Base-by-base conservation (phyloP, 1,140 invertebrate species). In the Trichomalopsis sarcophagae region DNA sequence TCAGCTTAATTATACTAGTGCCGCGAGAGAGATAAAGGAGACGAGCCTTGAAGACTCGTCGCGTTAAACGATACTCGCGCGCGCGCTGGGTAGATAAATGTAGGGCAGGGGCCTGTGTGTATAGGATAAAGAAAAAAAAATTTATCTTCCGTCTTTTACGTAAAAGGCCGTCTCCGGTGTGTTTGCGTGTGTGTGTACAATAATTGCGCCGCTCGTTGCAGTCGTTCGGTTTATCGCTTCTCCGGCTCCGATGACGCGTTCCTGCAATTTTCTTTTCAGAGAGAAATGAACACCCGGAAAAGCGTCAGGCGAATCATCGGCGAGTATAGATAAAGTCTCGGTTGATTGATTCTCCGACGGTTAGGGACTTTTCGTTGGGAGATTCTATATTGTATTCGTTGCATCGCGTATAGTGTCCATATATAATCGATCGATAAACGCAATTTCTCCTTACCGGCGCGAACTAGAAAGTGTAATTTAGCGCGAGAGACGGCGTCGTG, bases 11-110 rank as follows among this genome's bases (percentile, higher is more conserved):
- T 27, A 27, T 27, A 27, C 9, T 33, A 27, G 68, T 27, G 13
- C 13, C 23, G 7, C 23, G 7, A 71, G 10, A 71, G 68, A 71
- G 68, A 71, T 71, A 71, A 33, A 27, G 68, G 30, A 71, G 68
- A 71, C 23, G 68, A 71, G 11, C 74, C 74, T 76, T 76, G 74
- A 76, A 76, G 74, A 50, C 68, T 13, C 33, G 73, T 75, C 73
- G 73, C 73, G 9, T 62, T 62, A 62, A 62, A n/a, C 21, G 55
- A 27, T 1, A 27, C 27, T 62, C 55, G 55, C 21, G 0, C 4
- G 2, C 55, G 55, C 4, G 2, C 55, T 21, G 55, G 55, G 55
- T 62, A 74, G 73, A 74, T 74, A 50, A 76, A 76, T 76, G 33
- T 76, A 74, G 73, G 73, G 73, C 73, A 40, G 33, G 36, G 33